Percentiles rank a stretch among this genome's conserved stretches.
These are phyloP conservation scores for Trichosurus vulpecula DNA, from an alignment of 2,797 vertebrate species.

Conservation along the genomic window DNA sequence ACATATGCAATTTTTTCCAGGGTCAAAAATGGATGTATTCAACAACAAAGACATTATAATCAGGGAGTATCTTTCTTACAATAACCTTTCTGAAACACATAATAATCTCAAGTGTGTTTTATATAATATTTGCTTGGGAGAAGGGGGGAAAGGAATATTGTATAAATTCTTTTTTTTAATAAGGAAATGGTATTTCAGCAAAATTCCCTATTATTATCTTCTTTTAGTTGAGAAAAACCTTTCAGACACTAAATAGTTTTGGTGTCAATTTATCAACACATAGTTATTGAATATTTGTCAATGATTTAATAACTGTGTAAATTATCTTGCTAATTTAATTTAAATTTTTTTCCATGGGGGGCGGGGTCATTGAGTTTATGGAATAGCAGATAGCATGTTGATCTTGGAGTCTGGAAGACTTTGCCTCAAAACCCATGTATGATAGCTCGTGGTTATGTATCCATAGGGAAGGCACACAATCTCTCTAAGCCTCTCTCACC, in stretches of 20 bases:
- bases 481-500: not conserved
- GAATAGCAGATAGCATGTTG: not conserved
- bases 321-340: not conserved
- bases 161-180: not conserved
- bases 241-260: not conserved
- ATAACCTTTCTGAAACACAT: no score
- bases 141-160: not conserved
- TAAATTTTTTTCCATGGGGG: not conserved
- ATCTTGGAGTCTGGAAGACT: not conserved
- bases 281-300: not conserved
- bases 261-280: not conserved
- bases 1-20: not conserved
- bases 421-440: not conserved
- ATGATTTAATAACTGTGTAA: not conserved
- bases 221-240: not conserved
- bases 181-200: not conserved
- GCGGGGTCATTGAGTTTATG: not conserved
- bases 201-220: not conserved
- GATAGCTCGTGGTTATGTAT: not conserved
- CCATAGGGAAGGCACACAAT: not conserved
- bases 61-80: not conserved
- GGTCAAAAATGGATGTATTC: not conserved
- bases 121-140: not conserved
- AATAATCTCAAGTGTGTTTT: not conserved
- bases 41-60: not conserved